These are phyloP conservation scores for Trachelus stipa DNA, from an alignment of 2,888 invertebrate species.

Conservation along the genomic window DNA sequence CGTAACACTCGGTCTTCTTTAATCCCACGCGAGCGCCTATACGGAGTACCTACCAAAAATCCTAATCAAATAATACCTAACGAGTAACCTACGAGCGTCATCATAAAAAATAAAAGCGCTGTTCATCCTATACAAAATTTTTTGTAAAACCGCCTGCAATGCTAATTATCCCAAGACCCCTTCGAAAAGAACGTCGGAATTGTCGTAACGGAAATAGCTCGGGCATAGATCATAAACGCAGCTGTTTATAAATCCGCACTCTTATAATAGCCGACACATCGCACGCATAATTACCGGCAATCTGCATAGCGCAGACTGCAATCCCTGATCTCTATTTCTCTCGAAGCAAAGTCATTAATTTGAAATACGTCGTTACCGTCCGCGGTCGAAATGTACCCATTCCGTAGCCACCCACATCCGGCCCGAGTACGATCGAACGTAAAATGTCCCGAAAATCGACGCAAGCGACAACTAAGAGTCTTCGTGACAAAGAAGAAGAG, in stretches of 20 bases:
- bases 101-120: no score
- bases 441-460: not conserved
- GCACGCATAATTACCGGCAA: not conserved
- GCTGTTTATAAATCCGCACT: conserved; percentile 15
- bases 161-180: not conserved
- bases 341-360: not conserved
- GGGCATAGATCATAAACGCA: conserved; percentile 50
- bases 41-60: not conserved
- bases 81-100: not conserved
- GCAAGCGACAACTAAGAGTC: not conserved
- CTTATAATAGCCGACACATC: not conserved
- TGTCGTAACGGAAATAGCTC: conserved; percentile 54
- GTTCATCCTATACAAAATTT: no score
- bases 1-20: not conserved
- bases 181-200: conserved; percentile 47
- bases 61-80: not conserved
- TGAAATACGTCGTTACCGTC: not conserved
- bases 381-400: not conserved
- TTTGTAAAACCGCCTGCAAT: not conserved
- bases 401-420: no score
- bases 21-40: not conserved
- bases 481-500: not conserved
- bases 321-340: not conserved
- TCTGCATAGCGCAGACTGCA: not conserved
- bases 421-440: not conserved